Conservation (phyloP, 2,113 vertebrate species). For the Apodemus sylvaticus region DNA sequence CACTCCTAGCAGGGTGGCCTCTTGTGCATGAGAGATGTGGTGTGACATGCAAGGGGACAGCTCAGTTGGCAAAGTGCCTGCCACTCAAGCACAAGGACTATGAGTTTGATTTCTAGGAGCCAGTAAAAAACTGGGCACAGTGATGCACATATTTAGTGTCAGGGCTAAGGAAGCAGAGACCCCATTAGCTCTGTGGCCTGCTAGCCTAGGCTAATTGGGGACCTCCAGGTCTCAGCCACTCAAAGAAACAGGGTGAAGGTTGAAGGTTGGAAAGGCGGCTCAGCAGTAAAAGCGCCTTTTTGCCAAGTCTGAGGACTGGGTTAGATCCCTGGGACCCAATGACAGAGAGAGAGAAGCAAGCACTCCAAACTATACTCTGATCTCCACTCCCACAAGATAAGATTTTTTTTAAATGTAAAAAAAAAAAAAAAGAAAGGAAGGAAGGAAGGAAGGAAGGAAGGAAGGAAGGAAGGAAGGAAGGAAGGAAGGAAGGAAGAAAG, state of each 20-base stretch:
- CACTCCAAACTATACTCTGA: background rate
- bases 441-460: no score
- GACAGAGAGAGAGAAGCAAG: background rate
- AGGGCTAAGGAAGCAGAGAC: background rate
- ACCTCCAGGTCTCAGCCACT: background rate
- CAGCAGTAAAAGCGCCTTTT: background rate
- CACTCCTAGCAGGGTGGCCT: accelerated
- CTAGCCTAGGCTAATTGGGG: background rate
- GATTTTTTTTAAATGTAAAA: background rate
- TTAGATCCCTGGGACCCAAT: background rate
- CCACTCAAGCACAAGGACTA: background rate
- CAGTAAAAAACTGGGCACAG: background rate
- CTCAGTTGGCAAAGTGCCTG: background rate
- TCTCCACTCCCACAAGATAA: no score
- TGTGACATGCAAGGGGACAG: background rate
- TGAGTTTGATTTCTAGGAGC: background rate
- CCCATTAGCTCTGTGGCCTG: background rate
- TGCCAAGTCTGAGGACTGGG: background rate
- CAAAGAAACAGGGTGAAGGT: background rate
- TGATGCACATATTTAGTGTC: background rate
- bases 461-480: no score
- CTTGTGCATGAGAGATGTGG: background rate
- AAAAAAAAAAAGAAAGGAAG: no score
- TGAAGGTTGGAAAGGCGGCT: background rate
- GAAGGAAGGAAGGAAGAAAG: no score